These are phyloP conservation scores for Scaeva pyrastri DNA, from an alignment of 2,888 invertebrate species.

Conservation along the genomic window DNA sequence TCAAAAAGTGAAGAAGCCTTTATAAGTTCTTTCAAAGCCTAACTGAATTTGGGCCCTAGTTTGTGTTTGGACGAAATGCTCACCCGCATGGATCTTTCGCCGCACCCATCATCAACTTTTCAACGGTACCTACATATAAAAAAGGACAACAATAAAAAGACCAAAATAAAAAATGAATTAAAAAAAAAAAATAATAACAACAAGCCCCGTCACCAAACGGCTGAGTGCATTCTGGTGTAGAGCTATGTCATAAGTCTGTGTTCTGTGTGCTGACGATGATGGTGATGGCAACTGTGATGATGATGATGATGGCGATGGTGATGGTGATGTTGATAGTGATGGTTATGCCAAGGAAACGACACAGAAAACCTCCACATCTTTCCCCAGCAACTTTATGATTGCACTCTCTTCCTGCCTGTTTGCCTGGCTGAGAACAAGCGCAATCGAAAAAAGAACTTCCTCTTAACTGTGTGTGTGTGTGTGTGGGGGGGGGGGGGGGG, in stretches of 20 bases:
- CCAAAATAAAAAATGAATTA: slow-evolving; percentile 9
- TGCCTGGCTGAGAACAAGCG: slow-evolving; percentile 37
- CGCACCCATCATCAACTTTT: slow-evolving; percentile 35
- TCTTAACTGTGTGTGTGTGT: slow-evolving; percentile 59
- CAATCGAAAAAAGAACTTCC: slow-evolving; percentile 69
- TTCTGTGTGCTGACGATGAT: slow-evolving; percentile 11
- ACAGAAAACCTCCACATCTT: background rate
- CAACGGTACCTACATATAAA: slow-evolving; percentile 42
- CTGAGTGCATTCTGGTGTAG: slow-evolving; percentile 74
- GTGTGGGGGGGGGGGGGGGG: too few species aligned
- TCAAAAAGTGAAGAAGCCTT: background rate
- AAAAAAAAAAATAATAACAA: slow-evolving; percentile 25
- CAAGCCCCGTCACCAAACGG: slow-evolving; percentile 68
- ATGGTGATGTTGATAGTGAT: slow-evolving; percentile 23
- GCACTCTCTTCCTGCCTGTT: slow-evolving; percentile 46
- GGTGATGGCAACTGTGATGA: slow-evolving; percentile 27
- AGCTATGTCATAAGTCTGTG: slow-evolving; percentile 55
- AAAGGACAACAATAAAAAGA: slow-evolving; percentile 40
- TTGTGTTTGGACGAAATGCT: background rate
- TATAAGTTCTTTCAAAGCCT: too few species aligned
- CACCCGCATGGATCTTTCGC: background rate
- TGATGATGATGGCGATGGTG: slow-evolving; percentile 24
- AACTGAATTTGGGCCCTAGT: background rate
- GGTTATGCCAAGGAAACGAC: slow-evolving; percentile 58
- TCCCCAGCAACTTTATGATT: slow-evolving; percentile 61